Percentiles rank a stretch among this genome's conserved stretches.
phyloP scores from a whole-genome alignment of 2,797 vertebrate species.

The Schizopygopsis pylzovi region DNA sequence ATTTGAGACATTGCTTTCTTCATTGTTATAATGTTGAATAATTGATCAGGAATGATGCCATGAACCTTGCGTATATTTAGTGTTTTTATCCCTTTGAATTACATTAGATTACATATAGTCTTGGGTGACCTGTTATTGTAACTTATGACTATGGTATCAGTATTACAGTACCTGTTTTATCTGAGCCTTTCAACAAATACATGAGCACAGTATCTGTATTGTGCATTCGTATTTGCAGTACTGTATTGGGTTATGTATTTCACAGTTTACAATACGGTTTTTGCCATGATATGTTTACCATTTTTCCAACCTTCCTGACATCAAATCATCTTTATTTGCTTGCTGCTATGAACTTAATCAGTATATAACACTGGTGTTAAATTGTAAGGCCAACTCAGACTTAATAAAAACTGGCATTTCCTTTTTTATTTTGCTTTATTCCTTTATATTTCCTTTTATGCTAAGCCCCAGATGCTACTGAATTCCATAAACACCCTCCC shows the following conservation, averaged over 20 bases:
- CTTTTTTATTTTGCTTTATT: not conserved
- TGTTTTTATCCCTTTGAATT: not conserved
- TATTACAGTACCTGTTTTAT: not conserved
- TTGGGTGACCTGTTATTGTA: not conserved
- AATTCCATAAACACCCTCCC: not conserved
- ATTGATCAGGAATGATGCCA: not conserved
- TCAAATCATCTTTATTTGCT: not conserved
- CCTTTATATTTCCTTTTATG: not conserved
- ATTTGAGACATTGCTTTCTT: slow-evolving; percentile 74
- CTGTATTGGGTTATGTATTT: not conserved
- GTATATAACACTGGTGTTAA: not conserved
- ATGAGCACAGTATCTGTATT: not conserved
- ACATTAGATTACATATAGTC: not conserved
- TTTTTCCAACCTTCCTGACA: not conserved
- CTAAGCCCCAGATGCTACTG: not conserved
- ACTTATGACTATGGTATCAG: not conserved
- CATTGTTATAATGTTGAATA: slow-evolving; percentile 34
- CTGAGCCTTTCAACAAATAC: not conserved
- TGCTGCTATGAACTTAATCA: not conserved
- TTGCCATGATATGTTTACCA: not conserved
- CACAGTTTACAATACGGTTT: not conserved
- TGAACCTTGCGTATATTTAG: not conserved
- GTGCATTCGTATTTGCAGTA: not conserved
- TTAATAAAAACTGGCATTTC: not conserved
- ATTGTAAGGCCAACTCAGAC: not conserved